Evolutionary conservation across 1,140 invertebrate species (phyloP), one percentile per base, ranked within the genome.

Genomic region (Drosophila biarmipes): DNA sequence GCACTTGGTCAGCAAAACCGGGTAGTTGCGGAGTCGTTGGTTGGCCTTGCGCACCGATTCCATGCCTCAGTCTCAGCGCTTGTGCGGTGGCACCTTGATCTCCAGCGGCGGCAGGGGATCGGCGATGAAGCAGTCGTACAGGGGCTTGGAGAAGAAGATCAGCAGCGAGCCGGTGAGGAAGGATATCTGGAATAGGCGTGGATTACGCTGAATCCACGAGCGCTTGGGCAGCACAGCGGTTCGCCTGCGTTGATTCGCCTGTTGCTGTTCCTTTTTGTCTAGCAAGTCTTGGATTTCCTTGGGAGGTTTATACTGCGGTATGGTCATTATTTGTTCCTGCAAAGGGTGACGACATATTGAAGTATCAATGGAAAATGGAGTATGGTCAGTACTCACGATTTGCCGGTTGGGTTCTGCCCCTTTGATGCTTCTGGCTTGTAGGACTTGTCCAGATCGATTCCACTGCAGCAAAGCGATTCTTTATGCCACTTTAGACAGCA

Each of bases 41-140:
- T 94, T 95, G 0, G 96, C 96, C 92, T 94, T 96, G 42, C 93
- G 93, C 6, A 97, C 96, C 29, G 96, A 94, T 91, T 97, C 97
- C 96, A 98, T 97, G 76, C 52, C 84, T 72, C 78, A 46, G 29
- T 2, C 1, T 61, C 4, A 90, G 27, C 75, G 80, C 19, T 56
- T 72, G 29, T 92, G 90, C 5, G 93, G 92, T 0, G 93, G 93
- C 11, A 93, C 91, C 6, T 90, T 92, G 10, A 52, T 17, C 27
- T 75, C 57, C 12, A 48, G 52, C 27, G 37, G 34, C 12, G 76
- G 81, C 45, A 89, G 43, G 1, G 81, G 74, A 54, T 89, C 85
- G n/a, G 81, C 77, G 43, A 94, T 84, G 66, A 94, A 95, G n/a
- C 93, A 90, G 73, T 96, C 95, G 91, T 96, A 96, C n/a, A 96